These are phyloP conservation scores for Caenorhabditis auriculariae DNA, from an alignment of 2,888 invertebrate species.

Conservation along the genomic window DNA sequence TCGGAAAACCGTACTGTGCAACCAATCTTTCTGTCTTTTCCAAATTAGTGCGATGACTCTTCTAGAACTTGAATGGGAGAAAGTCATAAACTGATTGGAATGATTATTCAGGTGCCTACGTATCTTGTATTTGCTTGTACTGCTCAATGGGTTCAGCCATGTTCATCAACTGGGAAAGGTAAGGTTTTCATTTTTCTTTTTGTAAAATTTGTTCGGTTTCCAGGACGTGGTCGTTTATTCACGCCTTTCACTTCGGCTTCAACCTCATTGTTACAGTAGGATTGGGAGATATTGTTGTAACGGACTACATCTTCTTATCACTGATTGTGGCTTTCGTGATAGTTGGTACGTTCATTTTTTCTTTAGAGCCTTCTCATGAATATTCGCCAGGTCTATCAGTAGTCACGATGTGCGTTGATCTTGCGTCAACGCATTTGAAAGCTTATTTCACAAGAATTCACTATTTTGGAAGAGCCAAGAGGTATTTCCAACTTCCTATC, in stretches of 20 bases:
- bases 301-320: constrained; percentile 60
- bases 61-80: too few relatives aligned
- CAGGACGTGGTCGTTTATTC: constrained; percentile 62
- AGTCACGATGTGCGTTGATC: constrained; percentile 64
- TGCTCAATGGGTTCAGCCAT: constrained; percentile 63
- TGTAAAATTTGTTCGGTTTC: constrained; percentile 2
- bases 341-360: constrained; percentile 49
- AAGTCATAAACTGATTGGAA: too few relatives aligned
- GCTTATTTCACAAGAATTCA: constrained; percentile 64
- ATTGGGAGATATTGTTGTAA: constrained; percentile 63
- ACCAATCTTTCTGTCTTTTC: too few relatives aligned
- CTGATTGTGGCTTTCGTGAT: constrained; percentile 64
- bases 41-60: too few relatives aligned
- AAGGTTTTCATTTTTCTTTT: background rate
- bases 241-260: constrained; percentile 64
- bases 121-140: constrained; percentile 63
- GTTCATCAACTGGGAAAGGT: constrained; percentile 63
- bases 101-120: constrained; percentile 58
- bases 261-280: constrained; percentile 64
- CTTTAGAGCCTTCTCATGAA: background rate
- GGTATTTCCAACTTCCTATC: constrained; percentile 11
- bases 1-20: too few relatives aligned
- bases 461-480: constrained; percentile 63
- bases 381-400: constrained; percentile 63
- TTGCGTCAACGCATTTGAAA: constrained; percentile 64